phyloP scores from a whole-genome alignment of 2,113 vertebrate genomes.

The Pedionomus torquatus region DNA sequence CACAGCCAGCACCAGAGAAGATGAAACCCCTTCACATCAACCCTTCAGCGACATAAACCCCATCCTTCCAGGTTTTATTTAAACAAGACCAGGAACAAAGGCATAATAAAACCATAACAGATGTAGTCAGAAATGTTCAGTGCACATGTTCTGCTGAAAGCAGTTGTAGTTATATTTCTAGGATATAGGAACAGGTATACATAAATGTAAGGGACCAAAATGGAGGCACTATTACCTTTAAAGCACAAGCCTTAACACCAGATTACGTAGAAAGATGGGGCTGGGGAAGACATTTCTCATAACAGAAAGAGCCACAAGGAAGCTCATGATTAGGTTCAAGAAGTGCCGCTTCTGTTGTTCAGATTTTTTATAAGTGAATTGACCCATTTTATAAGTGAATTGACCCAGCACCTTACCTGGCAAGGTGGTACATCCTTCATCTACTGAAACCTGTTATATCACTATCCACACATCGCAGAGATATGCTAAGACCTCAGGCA shows the following conservation, averaged over 20 bases:
- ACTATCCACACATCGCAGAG: neutral
- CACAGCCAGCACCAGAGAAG: neutral
- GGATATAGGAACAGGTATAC: neutral
- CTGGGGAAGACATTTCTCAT: neutral
- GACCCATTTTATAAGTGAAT: too few relatives aligned
- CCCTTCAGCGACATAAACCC: neutral
- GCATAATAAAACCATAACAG: neutral
- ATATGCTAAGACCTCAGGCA: neutral
- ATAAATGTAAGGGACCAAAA: neutral
- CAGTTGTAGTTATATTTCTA: neutral
- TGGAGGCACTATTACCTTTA: neutral
- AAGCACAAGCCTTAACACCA: neutral
- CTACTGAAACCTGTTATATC: neutral
- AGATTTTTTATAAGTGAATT: neutral
- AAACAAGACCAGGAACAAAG: neutral
- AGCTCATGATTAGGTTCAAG: neutral
- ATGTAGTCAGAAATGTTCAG: neutral
- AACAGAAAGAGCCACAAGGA: neutral
- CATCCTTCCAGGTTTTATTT: neutral
- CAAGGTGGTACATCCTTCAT: neutral
- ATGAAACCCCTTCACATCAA: neutral
- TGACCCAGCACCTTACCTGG: neutral
- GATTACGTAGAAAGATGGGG: fast-evolving
- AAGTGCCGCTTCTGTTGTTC: neutral
- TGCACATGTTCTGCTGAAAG: neutral